These are phyloP conservation scores for Tetragonisca angustula DNA, from an alignment of 2,888 invertebrate genomes.

Conservation along the genomic window DNA sequence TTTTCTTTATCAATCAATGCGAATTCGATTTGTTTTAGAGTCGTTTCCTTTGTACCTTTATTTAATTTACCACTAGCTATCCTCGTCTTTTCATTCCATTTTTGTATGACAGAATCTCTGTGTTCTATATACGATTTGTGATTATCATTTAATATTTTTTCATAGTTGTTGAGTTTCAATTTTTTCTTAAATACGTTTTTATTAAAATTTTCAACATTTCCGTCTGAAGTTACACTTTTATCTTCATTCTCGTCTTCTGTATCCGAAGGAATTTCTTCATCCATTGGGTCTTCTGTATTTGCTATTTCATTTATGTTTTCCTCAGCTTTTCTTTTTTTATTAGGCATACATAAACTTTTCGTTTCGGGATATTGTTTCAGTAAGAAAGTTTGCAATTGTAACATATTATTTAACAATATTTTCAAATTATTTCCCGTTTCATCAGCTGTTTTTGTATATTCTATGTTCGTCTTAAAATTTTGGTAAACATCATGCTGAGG, in stretches of 20 bases:
- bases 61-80: slow-evolving; percentile 88
- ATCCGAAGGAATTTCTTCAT: slow-evolving; percentile 88
- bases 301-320: slow-evolving; percentile 79
- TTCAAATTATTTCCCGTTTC: slow-evolving; percentile 86
- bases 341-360: slow-evolving; percentile 82
- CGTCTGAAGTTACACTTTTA: slow-evolving; percentile 86
- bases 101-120: slow-evolving; percentile 93
- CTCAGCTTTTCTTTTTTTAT: slow-evolving; percentile 73
- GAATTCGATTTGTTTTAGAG: slow-evolving; percentile 93
- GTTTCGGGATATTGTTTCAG: slow-evolving; percentile 89
- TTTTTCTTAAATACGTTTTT: slow-evolving; percentile 82
- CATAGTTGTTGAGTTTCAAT: slow-evolving; percentile 87
- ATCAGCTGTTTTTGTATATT: slow-evolving; percentile 85
- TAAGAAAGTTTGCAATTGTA: slow-evolving; percentile 87
- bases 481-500: slow-evolving; percentile 87
- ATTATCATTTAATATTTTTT: slow-evolving; percentile 85
- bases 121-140: slow-evolving; percentile 88
- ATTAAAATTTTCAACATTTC: slow-evolving; percentile 68
- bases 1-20: slow-evolving; percentile 91
- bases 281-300: slow-evolving; percentile 81
- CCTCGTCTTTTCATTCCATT: slow-evolving; percentile 97
- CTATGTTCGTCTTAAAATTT: slow-evolving; percentile 84
- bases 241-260: slow-evolving; percentile 84
- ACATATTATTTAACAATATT: slow-evolving; percentile 88
- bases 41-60: slow-evolving; percentile 87